A percentile compares a stretch with the other conserved stretches of the same genome.
Evolutionary conservation across 2,797 vertebrate genomes (phyloP).

Genomic region (Danio jaintianensis): DNA sequence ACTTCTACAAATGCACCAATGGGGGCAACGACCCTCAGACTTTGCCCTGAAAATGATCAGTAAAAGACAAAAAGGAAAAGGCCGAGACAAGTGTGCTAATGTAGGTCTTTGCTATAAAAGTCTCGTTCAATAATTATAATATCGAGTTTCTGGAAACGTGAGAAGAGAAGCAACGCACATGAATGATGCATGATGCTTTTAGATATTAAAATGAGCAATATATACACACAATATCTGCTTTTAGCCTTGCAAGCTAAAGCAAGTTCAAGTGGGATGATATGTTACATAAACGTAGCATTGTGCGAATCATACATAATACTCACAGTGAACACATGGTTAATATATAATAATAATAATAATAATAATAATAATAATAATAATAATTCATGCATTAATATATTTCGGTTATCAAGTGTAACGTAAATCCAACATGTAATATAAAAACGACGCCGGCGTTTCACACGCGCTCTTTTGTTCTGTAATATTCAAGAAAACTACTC

Average conservation of each 20-base stretch:
- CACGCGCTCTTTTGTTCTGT: constrained; percentile 6
- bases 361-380: no score
- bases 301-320: neutral
- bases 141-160: neutral
- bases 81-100: neutral
- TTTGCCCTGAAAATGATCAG: neutral
- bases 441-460: neutral
- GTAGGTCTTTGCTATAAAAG: no score
- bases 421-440: neutral
- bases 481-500: neutral
- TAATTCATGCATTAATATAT: neutral
- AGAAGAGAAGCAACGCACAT: neutral
- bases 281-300: neutral
- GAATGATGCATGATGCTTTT: neutral
- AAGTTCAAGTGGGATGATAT: neutral
- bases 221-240: neutral
- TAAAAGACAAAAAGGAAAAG: neutral
- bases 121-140: no score
- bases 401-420: neutral
- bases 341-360: no score
- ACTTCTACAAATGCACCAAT: neutral
- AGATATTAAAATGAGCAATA: neutral
- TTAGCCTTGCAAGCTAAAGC: constrained; percentile 15
- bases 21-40: constrained; percentile 30
- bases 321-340: neutral